Evolutionary conservation across 2,113 vertebrate genomes (phyloP), one percentile per base, ranked within the genome.

Genomic region (Chitala chitala): DNA sequence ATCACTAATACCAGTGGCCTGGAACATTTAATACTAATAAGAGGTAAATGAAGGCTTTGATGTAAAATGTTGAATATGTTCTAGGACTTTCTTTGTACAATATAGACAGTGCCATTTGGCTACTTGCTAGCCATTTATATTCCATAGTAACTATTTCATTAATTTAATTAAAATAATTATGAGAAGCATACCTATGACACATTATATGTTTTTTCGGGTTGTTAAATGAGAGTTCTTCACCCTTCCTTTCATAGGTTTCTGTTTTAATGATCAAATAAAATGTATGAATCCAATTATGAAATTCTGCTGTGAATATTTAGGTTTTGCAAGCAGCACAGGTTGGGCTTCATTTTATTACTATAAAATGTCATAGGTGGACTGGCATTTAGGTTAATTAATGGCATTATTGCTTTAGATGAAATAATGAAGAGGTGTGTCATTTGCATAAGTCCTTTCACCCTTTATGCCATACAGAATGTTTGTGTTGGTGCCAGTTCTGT

Each of bases 361-460:
- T 71, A 51, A 81, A 84, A 82, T 83, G 81, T 72, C 82, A 85
- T 42, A 79, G 73, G 31, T 64, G 31, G 15, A 77, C 73, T 70
- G 78, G 76, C 77, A 85, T 76, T 79, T 83, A 64, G 75, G 74
- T 80, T 80, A 80, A 86, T 82, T 78, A 82, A 61, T 73, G 82
- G 78, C 69, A 77, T 71, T 74, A 79, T 75, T 71, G 80, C 24
- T 68, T 64, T 22, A 77, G 58, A 71, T 55, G 63, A 81, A 73
- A 84, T 78, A 82, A 55, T 5, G 55, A 51, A 77, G 20, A 6
- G 77, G 75, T 64, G 71, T 77, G 71, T 83, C 77, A 78, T 79
- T 69, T 75, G 71, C 84, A 51, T 0, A 22, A 36, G 3, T 24
- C 3, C 40, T 71, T 80, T 82, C 68, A 81, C 74, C 40, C 10